A percentile compares a stretch with the other conserved stretches of the same genome.
Evolutionary conservation across 2,888 invertebrate genomes (phyloP).

Genomic region (Auanema freiburgensis): DNA sequence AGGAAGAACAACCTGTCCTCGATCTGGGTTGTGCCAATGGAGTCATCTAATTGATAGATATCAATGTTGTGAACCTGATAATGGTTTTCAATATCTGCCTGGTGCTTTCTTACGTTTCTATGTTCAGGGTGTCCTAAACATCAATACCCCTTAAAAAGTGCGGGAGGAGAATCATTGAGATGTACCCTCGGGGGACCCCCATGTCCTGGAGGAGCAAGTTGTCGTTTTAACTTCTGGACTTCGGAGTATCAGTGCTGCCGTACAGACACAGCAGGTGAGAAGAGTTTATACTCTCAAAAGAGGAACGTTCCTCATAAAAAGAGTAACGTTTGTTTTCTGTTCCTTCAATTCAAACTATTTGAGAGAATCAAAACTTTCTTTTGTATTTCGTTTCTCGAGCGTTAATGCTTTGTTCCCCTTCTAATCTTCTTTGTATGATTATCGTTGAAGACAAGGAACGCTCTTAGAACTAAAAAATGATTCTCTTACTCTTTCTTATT

Average conservation of each 20-base stretch:
- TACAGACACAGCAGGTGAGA: conserved; percentile 25
- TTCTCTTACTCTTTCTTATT: too few relatives aligned
- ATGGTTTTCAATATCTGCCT: conserved; percentile 28
- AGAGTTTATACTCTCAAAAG: too few relatives aligned
- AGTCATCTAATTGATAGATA: conserved; percentile 54
- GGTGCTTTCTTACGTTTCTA: neutral
- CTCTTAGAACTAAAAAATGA: too few relatives aligned
- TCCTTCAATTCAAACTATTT: too few relatives aligned
- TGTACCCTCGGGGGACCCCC: conserved; percentile 16
- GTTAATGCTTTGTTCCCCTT: too few relatives aligned
- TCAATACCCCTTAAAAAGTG: conserved; percentile 23
- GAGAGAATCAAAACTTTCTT: too few relatives aligned
- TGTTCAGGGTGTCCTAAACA: conserved; percentile 30
- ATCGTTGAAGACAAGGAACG: too few relatives aligned
- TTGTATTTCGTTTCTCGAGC: too few relatives aligned
- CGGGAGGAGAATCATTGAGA: conserved; percentile 2
- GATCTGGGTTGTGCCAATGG: conserved; percentile 48
- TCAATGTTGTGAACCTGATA: conserved; percentile 55
- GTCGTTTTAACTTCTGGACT: conserved; percentile 55
- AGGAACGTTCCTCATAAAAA: neutral
- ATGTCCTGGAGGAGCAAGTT: conserved; percentile 35
- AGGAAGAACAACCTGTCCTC: conserved; percentile 32
- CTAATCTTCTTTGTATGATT: too few relatives aligned
- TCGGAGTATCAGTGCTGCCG: conserved; percentile 49
- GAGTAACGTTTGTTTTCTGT: neutral